Evolutionary conservation across 2,113 vertebrate genomes (phyloP), one percentile per base, ranked within the genome.

Genomic region (Lanius ludovicianus): DNA sequence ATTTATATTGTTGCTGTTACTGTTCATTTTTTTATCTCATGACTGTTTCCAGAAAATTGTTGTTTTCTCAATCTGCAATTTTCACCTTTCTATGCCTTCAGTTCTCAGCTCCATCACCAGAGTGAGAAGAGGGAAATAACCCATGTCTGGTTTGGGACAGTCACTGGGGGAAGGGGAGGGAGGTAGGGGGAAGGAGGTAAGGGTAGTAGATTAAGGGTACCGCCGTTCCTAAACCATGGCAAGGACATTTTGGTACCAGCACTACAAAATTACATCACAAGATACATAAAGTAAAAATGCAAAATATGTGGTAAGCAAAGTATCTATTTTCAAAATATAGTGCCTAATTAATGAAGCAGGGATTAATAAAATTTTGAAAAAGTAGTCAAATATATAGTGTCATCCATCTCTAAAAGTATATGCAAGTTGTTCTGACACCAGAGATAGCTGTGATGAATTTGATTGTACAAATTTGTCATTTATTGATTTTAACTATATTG

Each of bases 151-250:
- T 33, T 37, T 81, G 37, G 18, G 18, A 20, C 5, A 37, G 31
- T 9, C 3, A 1, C 3, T 0, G 5, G 15, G 13, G 5, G 25
- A 35, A 42, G 16, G 4, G 21, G 9, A 50, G 9, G 2, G 18
- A 22, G 10, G 11, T 5, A 37, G 15, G 9, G 27, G 4, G 13
- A 9, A 37, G 17, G 9, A 5, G 2, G 15, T 52, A 21, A 59
- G 20, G 7, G 4, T 21, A 8, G 11, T 28, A 44, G 20, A 33
- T 6, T 37, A 20, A 57, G 22, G 9, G 13, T 37, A 33, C 4
- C 7, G 6, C 13, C 24, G 8, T 46, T 75, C n/a, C 33, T 39
- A 59, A 60, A 39, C 7, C 13, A n/a, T 1, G 1, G 9, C 24
- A 35, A 47, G 13, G 24, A 41, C 23, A 37, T 60, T 77, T 60